Conservation (phyloP, 2,888 invertebrate species). For the Pammene fasciana region DNA sequence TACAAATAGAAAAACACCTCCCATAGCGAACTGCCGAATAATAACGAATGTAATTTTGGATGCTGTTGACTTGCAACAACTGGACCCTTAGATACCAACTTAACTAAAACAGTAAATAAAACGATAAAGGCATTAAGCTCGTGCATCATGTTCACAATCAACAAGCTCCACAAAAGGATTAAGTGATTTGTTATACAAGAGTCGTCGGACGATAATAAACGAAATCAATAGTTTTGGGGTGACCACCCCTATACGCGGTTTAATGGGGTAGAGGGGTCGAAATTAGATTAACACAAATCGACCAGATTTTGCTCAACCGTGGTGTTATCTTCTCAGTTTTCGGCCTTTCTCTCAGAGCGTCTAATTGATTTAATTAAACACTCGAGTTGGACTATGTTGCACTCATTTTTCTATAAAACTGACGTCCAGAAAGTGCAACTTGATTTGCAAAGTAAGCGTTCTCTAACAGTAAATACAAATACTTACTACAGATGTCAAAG, state of each 20-base stretch:
- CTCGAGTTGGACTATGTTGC: too few species aligned
- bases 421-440: too few species aligned
- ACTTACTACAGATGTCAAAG: too few species aligned
- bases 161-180: conserved; percentile 31
- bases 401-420: too few species aligned
- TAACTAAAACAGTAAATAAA: conserved; percentile 18
- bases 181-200: conserved; percentile 40
- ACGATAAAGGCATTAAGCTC: neutral
- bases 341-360: neutral
- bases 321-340: conserved; percentile 1
- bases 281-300: conserved; percentile 28
- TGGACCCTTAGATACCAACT: neutral
- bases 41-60: too few species aligned
- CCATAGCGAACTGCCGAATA: too few species aligned
- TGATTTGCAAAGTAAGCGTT: too few species aligned
- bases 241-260: conserved; percentile 27
- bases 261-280: conserved; percentile 29
- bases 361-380: neutral
- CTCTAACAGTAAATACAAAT: too few species aligned
- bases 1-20: too few species aligned
- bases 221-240: conserved; percentile 37
- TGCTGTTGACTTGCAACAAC: too few species aligned
- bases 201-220: conserved; percentile 29
- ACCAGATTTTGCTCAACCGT: conserved; percentile 15
- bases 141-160: conserved; percentile 19